Evolutionary conservation across 2,113 vertebrate species (phyloP).

Genomic region (Gallinago media): DNA sequence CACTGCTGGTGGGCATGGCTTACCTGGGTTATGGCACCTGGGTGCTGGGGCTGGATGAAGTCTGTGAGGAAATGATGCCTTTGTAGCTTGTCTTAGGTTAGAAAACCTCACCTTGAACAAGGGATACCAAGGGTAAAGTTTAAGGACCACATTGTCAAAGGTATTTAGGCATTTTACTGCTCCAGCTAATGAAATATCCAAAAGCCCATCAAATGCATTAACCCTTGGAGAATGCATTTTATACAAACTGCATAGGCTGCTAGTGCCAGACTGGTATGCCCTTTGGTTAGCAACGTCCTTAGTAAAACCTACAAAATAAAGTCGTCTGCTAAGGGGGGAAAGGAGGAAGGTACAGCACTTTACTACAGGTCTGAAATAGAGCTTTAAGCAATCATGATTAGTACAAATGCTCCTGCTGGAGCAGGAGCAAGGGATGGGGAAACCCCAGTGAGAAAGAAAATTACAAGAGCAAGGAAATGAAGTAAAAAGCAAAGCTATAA

Average conservation of each 20-base stretch:
- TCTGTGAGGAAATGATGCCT: not conserved
- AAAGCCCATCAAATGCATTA: not conserved
- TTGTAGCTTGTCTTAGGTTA: not conserved
- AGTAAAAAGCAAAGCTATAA: not conserved
- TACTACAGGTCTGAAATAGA: not conserved
- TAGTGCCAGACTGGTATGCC: not conserved
- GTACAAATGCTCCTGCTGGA: not conserved
- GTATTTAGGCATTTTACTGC: not conserved
- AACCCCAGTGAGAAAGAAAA: not conserved
- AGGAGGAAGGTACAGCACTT: not conserved
- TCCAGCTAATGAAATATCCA: not conserved
- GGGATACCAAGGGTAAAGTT: not conserved
- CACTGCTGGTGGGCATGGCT: not conserved
- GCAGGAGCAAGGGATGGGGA: not conserved
- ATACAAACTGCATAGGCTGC: not conserved
- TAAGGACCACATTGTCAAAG: not conserved
- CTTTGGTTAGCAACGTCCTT: not conserved
- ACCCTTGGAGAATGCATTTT: not conserved
- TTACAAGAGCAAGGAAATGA: not conserved
- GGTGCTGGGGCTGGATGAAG: not conserved
- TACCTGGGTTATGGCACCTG: accelerated
- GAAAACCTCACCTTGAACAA: not conserved
- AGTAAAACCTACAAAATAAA: not conserved
- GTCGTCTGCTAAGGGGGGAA: not conserved
- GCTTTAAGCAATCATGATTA: not conserved